Conservation (phyloP, 2,797 vertebrate species). For the Dicrostonyx torquatus region DNA sequence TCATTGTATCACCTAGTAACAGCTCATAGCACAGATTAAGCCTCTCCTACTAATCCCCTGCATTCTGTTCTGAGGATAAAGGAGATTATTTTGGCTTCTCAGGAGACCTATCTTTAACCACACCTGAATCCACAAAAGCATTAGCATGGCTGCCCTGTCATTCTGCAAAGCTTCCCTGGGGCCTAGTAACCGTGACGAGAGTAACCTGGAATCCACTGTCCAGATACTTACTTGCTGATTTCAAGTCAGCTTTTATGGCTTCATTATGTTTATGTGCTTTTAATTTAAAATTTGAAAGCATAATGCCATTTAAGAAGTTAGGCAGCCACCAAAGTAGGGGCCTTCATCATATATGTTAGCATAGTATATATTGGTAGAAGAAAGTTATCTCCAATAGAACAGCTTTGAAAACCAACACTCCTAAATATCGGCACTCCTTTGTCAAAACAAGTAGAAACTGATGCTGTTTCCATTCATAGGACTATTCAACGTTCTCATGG, state of each 20-base stretch:
- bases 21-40: background rate
- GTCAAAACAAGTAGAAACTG: background rate
- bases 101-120: slow-evolving; percentile 23
- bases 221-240: background rate
- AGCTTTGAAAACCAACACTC: background rate
- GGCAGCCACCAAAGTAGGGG: background rate
- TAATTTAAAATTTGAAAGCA: slow-evolving; percentile 45
- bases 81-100: background rate
- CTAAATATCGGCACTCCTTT: background rate
- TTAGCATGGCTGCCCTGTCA: background rate
- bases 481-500: slow-evolving; percentile 13
- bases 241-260: slow-evolving; percentile 11
- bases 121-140: background rate
- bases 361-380: background rate
- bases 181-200: background rate
- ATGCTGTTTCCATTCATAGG: slow-evolving; percentile 9
- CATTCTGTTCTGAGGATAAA: background rate
- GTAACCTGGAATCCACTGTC: background rate
- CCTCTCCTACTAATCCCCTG: background rate
- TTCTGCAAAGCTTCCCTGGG: background rate
- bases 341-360: slow-evolving; percentile 4
- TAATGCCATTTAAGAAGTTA: background rate
- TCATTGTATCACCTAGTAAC: background rate
- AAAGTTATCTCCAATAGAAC: background rate
- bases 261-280: slow-evolving; percentile 27